Percentiles rank a stretch among this genome's conserved stretches.
Evolutionary conservation across 2,888 invertebrate genomes (phyloP).

Genomic region (Phalangium opilio): DNA sequence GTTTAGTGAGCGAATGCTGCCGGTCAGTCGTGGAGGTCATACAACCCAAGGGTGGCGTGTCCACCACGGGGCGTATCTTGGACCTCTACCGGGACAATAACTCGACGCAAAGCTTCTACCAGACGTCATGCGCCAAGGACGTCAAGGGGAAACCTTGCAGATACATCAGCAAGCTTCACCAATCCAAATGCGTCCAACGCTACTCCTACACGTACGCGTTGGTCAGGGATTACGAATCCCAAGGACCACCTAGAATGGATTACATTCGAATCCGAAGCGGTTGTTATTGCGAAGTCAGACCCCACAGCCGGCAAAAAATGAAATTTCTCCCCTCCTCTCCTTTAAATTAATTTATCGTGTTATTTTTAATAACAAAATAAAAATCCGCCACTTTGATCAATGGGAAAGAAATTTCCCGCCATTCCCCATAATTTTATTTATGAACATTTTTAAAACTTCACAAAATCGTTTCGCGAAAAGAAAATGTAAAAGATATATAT

Average conservation of each 20-base stretch:
- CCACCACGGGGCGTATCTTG: slow-evolving; percentile 43
- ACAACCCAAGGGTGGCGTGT: slow-evolving; percentile 58
- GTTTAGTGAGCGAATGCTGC: slow-evolving; percentile 47
- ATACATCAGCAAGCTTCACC: slow-evolving; percentile 47
- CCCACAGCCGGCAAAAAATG: too few species aligned
- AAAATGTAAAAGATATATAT: too few species aligned
- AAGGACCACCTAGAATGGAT: slow-evolving; percentile 52
- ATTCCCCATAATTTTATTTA: too few species aligned
- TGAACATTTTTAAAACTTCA: too few species aligned
- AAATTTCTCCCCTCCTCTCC: too few species aligned
- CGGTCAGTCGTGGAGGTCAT: slow-evolving; percentile 61
- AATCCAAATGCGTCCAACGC: slow-evolving; percentile 62
- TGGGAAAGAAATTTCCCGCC: too few species aligned
- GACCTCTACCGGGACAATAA: slow-evolving; percentile 53
- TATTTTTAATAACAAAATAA: too few species aligned
- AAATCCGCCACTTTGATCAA: too few species aligned
- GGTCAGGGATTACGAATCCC: slow-evolving; percentile 44
- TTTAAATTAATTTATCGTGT: too few species aligned
- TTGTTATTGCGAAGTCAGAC: slow-evolving; percentile 51
- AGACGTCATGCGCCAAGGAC: slow-evolving; percentile 55
- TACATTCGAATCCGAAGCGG: slow-evolving; percentile 67
- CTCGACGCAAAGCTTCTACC: slow-evolving; percentile 46
- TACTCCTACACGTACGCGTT: slow-evolving; percentile 71
- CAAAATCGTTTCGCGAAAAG: too few species aligned
- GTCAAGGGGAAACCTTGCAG: slow-evolving; percentile 56